Conservation (phyloP, 1,140 invertebrate genomes). For the Brachionus paranguensis region DNA sequence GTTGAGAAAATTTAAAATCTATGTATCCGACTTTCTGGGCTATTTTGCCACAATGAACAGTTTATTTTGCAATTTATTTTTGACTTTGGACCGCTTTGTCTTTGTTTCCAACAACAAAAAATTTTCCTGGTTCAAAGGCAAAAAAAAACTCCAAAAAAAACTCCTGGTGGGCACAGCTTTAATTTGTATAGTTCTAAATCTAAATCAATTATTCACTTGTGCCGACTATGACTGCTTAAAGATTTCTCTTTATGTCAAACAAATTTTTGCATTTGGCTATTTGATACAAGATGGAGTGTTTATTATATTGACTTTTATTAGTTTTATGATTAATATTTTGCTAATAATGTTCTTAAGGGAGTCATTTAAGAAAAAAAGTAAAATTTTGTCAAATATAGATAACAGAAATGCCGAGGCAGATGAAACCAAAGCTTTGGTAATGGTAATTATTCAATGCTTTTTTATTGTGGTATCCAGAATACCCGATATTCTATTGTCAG, state of each 20-base stretch:
- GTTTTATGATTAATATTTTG: slow-evolving; percentile 1
- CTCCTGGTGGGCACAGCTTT: background rate
- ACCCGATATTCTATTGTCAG: background rate
- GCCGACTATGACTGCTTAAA: background rate
- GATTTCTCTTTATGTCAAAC: background rate
- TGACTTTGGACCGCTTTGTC: background rate
- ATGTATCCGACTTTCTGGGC: background rate
- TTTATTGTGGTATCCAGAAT: background rate
- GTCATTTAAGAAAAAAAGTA: background rate
- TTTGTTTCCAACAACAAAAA: background rate
- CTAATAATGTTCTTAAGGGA: background rate
- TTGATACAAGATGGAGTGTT: background rate
- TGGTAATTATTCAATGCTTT: background rate
- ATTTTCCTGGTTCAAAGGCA: background rate
- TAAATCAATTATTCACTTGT: slow-evolving; percentile 10
- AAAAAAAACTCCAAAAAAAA: background rate
- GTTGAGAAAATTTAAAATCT: background rate
- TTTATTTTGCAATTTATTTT: background rate
- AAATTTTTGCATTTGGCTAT: background rate
- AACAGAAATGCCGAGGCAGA: background rate
- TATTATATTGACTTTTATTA: background rate
- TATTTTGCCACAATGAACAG: background rate
- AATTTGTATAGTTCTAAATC: background rate
- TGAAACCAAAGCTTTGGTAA: background rate
- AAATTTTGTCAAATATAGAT: background rate